phyloP scores from a whole-genome alignment of 1,140 invertebrate genomes.

The Grapholita molesta region DNA sequence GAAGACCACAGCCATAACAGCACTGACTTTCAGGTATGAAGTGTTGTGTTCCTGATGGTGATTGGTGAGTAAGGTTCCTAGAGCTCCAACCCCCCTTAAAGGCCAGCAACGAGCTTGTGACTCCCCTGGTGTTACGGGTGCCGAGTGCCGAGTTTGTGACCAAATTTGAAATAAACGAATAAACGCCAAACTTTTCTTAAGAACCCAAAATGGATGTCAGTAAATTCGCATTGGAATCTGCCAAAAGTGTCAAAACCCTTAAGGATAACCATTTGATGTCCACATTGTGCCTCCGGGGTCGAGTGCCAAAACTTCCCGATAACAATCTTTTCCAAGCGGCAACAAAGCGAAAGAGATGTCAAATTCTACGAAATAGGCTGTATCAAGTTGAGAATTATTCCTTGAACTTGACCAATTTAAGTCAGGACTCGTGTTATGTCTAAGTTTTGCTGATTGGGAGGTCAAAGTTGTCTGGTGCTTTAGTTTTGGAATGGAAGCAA shows the following conservation, averaged over 20 bases:
- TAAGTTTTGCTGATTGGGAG: background rate
- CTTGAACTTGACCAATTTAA: background rate
- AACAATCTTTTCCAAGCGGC: conserved; percentile 30
- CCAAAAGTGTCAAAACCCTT: conserved; percentile 16
- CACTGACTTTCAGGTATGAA: no score
- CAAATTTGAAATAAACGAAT: background rate
- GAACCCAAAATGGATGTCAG: background rate
- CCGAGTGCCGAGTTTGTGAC: no score
- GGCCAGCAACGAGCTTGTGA: no score
- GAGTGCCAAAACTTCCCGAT: background rate
- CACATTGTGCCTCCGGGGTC: background rate
- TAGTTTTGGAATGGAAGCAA: background rate
- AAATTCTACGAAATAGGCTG: conserved; percentile 58
- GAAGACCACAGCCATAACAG: no score
- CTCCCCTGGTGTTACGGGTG: no score
- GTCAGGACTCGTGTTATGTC: no score
- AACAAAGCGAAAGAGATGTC: conserved; percentile 49
- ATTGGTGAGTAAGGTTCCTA: no score
- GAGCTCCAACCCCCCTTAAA: no score
- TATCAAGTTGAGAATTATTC: conserved; percentile 44
- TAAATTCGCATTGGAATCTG: background rate
- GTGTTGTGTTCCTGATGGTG: no score
- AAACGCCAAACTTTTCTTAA: background rate
- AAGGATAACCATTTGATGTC: conserved; percentile 11
- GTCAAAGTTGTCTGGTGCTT: no score